Base-by-base conservation (phyloP, 2,797 vertebrate genomes). In the Gorsachius magnificus region DNA sequence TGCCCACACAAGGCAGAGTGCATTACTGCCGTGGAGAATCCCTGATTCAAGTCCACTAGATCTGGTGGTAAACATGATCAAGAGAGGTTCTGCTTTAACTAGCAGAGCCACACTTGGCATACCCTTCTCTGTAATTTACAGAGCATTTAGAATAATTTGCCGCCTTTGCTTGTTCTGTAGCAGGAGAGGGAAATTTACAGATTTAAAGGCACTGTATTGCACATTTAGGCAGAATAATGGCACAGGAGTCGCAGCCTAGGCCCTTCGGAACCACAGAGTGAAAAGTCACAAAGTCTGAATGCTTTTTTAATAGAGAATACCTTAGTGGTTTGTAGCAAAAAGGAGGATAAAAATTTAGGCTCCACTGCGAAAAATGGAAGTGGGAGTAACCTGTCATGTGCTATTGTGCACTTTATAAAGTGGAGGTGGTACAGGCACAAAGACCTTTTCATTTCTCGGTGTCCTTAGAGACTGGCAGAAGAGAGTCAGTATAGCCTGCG, bases 341-440 rank as follows among this genome's bases (percentile, higher is more conserved):
- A 87, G 45, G 13, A 90, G 18, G 20, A 63, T 75, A 53, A 96
- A 91, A 86, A 93, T 60, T 81, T 29, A 68, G 4, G 35, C 36
- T 64, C 33, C 45, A 11, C 38, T 48, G 12, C 77, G 75, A 95
- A 84, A 80, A 95, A 31, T 77, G 61, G 53, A 93, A 87, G 91
- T 86, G 89, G 93, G 92, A 95, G 90, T 89, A 93, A 75, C 19
- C 0, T 89, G 95, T 92, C 92, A 87, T 6, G 9, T 92, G 77
- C 75, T 68, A 83, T 91, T 95, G 71, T 90, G 75, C 0, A 8
- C 61, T 85, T 71, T 41, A 8, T 63, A 18, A 82, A 82, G 71
- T 54, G 75, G 93, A 95, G 90, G 94, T 94, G 92, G 94, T 58
- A 61, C 61, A 85, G 88, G 53, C 83, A 96, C 81, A 92, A 96